Conservation (phyloP, 2,888 invertebrate species). For the Ditula angustiorana region DNA sequence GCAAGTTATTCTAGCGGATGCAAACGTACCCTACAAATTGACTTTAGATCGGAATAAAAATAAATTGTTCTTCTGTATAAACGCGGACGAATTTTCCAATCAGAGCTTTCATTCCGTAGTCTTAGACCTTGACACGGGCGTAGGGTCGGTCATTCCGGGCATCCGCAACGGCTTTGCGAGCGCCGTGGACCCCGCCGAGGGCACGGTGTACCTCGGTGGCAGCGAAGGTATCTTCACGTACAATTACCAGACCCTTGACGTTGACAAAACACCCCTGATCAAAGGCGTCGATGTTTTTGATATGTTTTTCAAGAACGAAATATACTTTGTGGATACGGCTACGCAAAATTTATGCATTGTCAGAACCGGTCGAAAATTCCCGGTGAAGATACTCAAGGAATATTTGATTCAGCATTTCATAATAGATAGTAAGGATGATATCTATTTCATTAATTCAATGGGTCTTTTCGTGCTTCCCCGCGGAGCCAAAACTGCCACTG, state of each 20-base stretch:
- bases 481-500: constrained; percentile 48
- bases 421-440: constrained; percentile 53
- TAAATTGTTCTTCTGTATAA: constrained; percentile 66
- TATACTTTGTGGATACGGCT: constrained; percentile 66
- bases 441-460: constrained; percentile 58
- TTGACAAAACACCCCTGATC: constrained; percentile 55
- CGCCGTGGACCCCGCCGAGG: constrained; percentile 60
- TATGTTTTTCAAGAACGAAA: constrained; percentile 59
- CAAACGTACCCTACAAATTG: constrained; percentile 67
- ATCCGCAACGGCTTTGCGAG: constrained; percentile 69
- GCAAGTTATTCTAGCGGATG: constrained; percentile 62
- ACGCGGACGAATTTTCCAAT: constrained; percentile 67
- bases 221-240: constrained; percentile 68
- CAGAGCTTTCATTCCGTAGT: constrained; percentile 68
- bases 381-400: constrained; percentile 52
- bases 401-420: constrained; percentile 62
- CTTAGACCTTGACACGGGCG: constrained; percentile 57
- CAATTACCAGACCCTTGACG: constrained; percentile 54
- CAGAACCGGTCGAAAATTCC: constrained; percentile 46
- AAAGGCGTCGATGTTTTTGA: constrained; percentile 62
- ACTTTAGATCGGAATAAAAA: constrained; percentile 58
- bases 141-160: constrained; percentile 56
- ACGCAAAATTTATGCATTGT: constrained; percentile 57
- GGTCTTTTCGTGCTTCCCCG: constrained; percentile 57
- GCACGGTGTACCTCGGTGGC: constrained; percentile 64